Evolutionary conservation across 2,797 vertebrate genomes (phyloP), one percentile per base, ranked within the genome.

Genomic region (Alca torda): DNA sequence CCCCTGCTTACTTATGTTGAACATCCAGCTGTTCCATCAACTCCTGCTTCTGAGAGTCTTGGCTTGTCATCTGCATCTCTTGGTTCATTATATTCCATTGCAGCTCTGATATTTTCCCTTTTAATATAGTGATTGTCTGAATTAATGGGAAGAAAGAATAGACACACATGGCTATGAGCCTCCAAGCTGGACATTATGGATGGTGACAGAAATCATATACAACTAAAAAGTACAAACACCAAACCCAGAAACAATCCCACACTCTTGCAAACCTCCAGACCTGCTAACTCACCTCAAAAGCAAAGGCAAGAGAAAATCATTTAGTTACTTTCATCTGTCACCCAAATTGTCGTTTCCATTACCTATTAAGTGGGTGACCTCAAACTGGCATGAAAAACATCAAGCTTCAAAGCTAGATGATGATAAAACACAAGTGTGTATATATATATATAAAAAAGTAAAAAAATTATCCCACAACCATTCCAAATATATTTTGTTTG

Each of bases 21-120:
- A 98, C 90, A 68, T 99, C 98, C 76, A 99, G 95, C 95, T 99
- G 99, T 80, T 99, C 98, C 81, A 92, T 94, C 91, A 98, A 89
- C 63, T 98, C 98, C 90, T 98, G 97, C 90, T 98, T 98, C 97
- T 98, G 97, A 9, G 97, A 97, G 39, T 98, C 98, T 83, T 97
- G 96, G 37, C 79, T 95, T 65, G 98, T 98, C 92, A 98, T 91
- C 93, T 98, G 97, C 97, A 98, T 97, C 88, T 98, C 98, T 95
- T 98, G 98, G 79, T 97, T 98, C 98, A 98, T 98, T 77, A 97
- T 50, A 43, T 87, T 97, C 97, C 97, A 97, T 10, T 98, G 98
- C 78, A 98, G 93, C 39, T 98, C 98, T 4, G 98, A 98, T 91
- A 98, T 88, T 56, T 94, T 98, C 25, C 97, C 98, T 94, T 98